phyloP scores from a whole-genome alignment of 2,113 vertebrate species.

The Notarius quadriscutis region DNA sequence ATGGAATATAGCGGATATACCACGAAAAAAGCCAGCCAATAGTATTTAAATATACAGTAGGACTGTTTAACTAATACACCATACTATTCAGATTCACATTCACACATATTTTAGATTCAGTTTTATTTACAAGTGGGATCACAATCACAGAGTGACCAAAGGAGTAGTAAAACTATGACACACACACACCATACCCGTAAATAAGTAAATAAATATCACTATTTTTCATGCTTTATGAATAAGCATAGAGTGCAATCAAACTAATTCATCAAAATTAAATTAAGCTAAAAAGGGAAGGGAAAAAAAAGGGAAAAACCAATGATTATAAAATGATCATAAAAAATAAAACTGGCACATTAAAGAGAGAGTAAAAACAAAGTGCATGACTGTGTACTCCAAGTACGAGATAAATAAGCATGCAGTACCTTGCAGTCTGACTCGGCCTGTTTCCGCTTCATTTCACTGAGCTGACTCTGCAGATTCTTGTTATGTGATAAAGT shows the following conservation, averaged over 20 bases:
- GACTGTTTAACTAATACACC: neutral
- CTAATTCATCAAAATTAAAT: neutral
- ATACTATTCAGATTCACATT: neutral
- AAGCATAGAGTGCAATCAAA: neutral
- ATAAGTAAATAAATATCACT: no score
- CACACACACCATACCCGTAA: neutral
- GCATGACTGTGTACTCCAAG: neutral
- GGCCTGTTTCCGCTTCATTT: constrained; percentile 87
- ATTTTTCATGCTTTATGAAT: neutral
- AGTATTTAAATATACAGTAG: no score
- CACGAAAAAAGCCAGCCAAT: no score
- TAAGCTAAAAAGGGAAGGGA: neutral
- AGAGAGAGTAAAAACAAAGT: neutral
- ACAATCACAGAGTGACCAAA: neutral
- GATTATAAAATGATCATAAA: neutral
- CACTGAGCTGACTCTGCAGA: constrained; percentile 84
- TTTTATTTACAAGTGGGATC: neutral
- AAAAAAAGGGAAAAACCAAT: neutral
- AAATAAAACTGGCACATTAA: neutral
- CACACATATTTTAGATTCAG: neutral
- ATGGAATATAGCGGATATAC: no score
- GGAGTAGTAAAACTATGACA: neutral
- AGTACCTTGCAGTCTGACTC: constrained; percentile 73
- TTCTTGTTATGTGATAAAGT: constrained; percentile 84
- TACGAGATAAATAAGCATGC: neutral